Evolutionary conservation across 2,888 invertebrate genomes (phyloP).

Genomic region (Spicauda simplicius): DNA sequence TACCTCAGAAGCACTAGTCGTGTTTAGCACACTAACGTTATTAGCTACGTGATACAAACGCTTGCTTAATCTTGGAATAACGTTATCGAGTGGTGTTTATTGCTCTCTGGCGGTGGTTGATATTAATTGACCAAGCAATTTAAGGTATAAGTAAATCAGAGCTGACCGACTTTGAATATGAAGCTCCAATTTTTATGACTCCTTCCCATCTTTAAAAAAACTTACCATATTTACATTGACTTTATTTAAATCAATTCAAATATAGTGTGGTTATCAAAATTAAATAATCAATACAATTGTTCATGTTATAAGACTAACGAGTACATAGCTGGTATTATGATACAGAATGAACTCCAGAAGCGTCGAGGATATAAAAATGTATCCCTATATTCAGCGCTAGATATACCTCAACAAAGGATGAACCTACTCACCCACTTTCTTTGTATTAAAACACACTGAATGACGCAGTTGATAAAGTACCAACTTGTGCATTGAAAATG

Average conservation of each 20-base stretch:
- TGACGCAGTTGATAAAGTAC: constrained; percentile 26
- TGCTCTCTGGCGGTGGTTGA: too few species aligned
- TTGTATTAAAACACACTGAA: constrained; percentile 28
- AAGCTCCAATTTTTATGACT: too few species aligned
- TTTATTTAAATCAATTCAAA: too few species aligned
- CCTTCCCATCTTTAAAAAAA: too few species aligned
- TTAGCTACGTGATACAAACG: background rate
- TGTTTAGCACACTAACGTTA: background rate
- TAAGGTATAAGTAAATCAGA: too few species aligned
- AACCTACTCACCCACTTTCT: constrained; percentile 33
- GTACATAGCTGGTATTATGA: background rate
- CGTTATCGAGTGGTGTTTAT: background rate
- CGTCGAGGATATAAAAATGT: background rate
- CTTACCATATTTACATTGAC: too few species aligned
- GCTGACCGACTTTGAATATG: too few species aligned
- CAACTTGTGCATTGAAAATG: constrained; percentile 31
- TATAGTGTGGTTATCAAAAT: too few species aligned
- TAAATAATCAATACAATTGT: background rate
- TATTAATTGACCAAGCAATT: too few species aligned
- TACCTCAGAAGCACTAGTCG: background rate
- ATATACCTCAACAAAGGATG: constrained; percentile 21
- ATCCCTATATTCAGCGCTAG: constrained; percentile 10
- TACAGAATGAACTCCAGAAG: constrained; percentile 1
- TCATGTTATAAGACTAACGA: background rate
- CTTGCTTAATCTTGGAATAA: background rate